phyloP scores from a whole-genome alignment of 2,888 invertebrate genomes.

The Lepidochitona cinerea region DNA sequence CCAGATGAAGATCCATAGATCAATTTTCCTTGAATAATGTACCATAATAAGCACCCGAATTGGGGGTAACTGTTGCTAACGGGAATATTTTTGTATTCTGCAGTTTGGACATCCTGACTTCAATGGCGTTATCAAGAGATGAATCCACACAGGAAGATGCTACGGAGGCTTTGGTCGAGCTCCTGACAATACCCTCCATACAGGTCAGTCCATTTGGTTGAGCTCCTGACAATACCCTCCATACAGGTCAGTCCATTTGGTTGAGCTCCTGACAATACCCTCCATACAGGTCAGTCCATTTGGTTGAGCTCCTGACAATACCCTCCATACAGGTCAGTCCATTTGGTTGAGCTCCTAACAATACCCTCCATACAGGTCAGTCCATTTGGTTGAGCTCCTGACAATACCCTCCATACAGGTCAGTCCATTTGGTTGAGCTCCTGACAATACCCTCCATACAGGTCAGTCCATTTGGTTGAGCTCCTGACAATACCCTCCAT shows the following conservation, averaged over 20 bases:
- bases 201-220: too few relatives aligned
- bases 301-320: too few relatives aligned
- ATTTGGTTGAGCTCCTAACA: constrained; percentile 62
- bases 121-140: constrained; percentile 57
- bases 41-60: too few relatives aligned
- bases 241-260: constrained; percentile 22
- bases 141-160: constrained; percentile 65
- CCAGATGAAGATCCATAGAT: too few relatives aligned
- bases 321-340: too few relatives aligned
- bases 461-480: too few relatives aligned
- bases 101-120: constrained; percentile 59
- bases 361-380: constrained; percentile 65
- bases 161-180: constrained; percentile 64
- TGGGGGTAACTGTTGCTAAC: too few relatives aligned
- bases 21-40: too few relatives aligned
- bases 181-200: constrained; percentile 64
- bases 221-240: constrained; percentile 42
- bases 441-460: constrained; percentile 65
- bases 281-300: constrained; percentile 55
- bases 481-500: constrained; percentile 42
- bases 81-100: neutral
- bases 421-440: constrained; percentile 48
- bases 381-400: neutral
- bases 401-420: neutral
- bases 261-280: constrained; percentile 64